These are phyloP conservation scores for Eleutherodactylus coqui DNA, from an alignment of 2,797 vertebrate genomes.

Conservation along the genomic window DNA sequence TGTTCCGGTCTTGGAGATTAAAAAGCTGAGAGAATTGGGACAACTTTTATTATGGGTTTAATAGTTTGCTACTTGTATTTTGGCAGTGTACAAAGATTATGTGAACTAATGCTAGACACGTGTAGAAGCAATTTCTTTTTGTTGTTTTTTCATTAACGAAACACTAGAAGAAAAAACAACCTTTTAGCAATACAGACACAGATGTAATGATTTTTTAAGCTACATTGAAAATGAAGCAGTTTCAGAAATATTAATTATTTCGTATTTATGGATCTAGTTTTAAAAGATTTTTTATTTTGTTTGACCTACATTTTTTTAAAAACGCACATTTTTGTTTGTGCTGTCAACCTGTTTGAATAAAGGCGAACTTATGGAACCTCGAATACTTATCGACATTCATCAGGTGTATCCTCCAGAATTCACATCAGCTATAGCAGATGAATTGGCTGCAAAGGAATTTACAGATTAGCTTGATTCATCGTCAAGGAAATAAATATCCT, in stretches of 20 bases:
- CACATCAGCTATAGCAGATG: slow-evolving; percentile 30
- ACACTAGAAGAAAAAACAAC: neutral
- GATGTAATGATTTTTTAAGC: too few relatives aligned
- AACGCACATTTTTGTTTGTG: neutral
- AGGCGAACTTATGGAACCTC: slow-evolving; percentile 28
- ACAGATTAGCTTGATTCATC: slow-evolving; percentile 41
- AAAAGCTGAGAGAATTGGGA: slow-evolving; percentile 59
- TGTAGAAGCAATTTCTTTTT: slow-evolving; percentile 1
- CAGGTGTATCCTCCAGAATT: slow-evolving; percentile 55
- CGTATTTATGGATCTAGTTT: neutral
- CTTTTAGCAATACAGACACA: neutral
- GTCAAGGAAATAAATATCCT: slow-evolving; percentile 26
- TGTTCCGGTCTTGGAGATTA: slow-evolving; percentile 58
- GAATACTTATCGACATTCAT: slow-evolving; percentile 56
- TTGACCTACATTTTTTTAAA: neutral
- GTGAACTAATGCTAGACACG: slow-evolving; percentile 60
- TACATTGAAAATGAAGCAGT: neutral
- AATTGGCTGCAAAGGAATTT: slow-evolving; percentile 50
- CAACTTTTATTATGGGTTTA: slow-evolving; percentile 64
- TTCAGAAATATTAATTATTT: neutral
- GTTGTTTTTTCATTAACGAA: neutral
- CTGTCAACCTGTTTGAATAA: slow-evolving; percentile 21
- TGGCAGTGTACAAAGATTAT: slow-evolving; percentile 27
- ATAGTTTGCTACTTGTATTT: slow-evolving; percentile 61
- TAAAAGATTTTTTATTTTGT: neutral